Base-by-base conservation (phyloP, 2,113 vertebrate species). In the Aegotheles bennettii region DNA sequence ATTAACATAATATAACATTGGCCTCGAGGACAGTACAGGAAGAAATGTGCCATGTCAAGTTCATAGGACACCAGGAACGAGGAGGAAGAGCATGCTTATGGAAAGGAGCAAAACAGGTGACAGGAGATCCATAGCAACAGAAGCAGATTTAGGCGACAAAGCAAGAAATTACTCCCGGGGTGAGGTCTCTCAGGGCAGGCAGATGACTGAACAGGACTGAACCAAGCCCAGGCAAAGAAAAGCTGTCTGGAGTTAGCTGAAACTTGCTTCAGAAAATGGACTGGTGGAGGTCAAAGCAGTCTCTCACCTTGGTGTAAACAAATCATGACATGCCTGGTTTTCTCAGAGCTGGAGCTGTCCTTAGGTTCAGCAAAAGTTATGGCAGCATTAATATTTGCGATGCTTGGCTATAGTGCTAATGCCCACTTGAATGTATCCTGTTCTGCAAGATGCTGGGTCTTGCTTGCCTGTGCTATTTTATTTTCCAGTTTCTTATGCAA, bases 81-180 rank as follows among this genome's bases (percentile, higher is more conserved):
- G 45, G 19, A 63, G 18, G 33, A 26, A 70, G 73, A 92, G 12
- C 0, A 0, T 1, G 2, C 17, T 48, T 80, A 45, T 51, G 8
- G 9, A 68, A 24, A 65, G 59, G 4, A 1, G n/a, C 38, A 24
- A 47, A 78, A 28, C 0, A 0, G 18, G 35, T 3, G 1, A 21
- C 35, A 26, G 43, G 38, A 86, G 56, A 87, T 53, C 71, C 65
- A 67, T 54, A 61, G 81, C 87, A 84, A 82, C 64, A 91, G 54
- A 38, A 87, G 53, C n/a, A 68, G 56, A 33, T 5, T 68, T 69
- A 84, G n/a, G 48, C 5, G 31, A 54, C 57, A 51, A 71, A 89
- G 74, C 35, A 95, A 89, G 65, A 70, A 87, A 51, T 71, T 29
- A 33, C 57, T 84, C 56, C 20, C 6, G 6, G 36, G 5, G 13